Base-by-base conservation (phyloP, 2,888 invertebrate genomes). In the Galerucella nymphaeae region DNA sequence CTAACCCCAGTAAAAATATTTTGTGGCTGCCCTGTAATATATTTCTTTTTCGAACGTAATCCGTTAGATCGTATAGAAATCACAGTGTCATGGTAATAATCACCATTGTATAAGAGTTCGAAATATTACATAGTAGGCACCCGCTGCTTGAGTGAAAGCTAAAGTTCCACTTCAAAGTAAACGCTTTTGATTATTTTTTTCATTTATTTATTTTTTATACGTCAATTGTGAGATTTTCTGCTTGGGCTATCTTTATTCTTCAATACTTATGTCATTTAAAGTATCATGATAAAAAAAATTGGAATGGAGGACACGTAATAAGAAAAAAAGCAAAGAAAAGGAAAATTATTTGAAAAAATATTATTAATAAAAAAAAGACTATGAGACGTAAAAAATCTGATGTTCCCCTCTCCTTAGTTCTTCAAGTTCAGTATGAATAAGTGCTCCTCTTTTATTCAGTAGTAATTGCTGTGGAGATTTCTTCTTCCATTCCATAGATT, bases 71-170 rank as follows among this genome's bases (percentile, higher is more conserved):
- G 59, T 66, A 70, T 73, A 55, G 66, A 78, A 82, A 82, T 80
- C 80, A 77, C 77, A 79, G 78, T 80, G 82, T 82, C 82, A 82
- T 82, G 81, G 79, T 82, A 81, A 82, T 82, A 82, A 82, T 82
- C 82, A 82, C 81, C 77, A 82, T 82, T 82, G 82, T 82, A 81
- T 79, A 78, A 80, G 75, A 79, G 79, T 76, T 75, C 80, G 79
- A 80, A 81, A 81, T 81, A 80, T 81, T 81, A 81, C 80, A 79
- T 75, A 76, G 77, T 80, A 79, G 80, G 81, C 84, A 81, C 83
- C 82, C 82, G 80, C 80, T 80, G 81, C 73, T 80, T 79, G 79
- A 77, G 79, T 81, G 82, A 84, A 83, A 82, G 81, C 66, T 57
- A 23, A 41, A 62, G 42, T 62, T 41, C 61, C 42, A 41, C 41